phyloP scores from a whole-genome alignment of 2,797 vertebrate genomes.

The Columba guinea region DNA sequence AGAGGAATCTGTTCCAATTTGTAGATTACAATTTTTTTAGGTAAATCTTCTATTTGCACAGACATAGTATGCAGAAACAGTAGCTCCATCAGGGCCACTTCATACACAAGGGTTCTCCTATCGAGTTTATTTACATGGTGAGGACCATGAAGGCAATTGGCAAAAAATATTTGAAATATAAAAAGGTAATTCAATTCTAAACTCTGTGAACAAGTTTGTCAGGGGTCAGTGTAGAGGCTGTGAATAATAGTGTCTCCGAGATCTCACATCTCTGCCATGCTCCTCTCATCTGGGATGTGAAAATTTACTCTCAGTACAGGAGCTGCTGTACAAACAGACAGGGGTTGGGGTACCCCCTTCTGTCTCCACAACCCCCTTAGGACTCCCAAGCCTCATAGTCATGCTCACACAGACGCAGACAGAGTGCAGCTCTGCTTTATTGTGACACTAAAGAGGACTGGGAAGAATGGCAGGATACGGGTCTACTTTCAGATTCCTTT shows the following conservation, averaged over 20 bases:
- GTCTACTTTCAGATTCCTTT: background rate
- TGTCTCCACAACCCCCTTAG: background rate
- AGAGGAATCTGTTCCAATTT: background rate
- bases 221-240: background rate
- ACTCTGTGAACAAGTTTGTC: background rate
- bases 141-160: background rate
- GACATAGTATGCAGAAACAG: background rate
- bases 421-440: background rate
- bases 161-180: background rate
- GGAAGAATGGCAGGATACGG: background rate
- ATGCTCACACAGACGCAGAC: background rate
- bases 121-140: background rate
- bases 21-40: background rate
- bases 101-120: background rate
- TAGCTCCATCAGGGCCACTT: background rate
- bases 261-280: background rate
- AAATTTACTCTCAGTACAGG: background rate
- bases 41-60: background rate
- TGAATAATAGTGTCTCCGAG: background rate
- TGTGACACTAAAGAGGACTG: background rate
- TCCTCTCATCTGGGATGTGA: background rate
- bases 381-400: background rate
- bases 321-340: background rate
- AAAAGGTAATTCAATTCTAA: background rate
- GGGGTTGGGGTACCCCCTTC: background rate